Evolutionary conservation across 2,113 vertebrate genomes (phyloP), one percentile per base, ranked within the genome.

Genomic region (Eolophus roseicapilla): DNA sequence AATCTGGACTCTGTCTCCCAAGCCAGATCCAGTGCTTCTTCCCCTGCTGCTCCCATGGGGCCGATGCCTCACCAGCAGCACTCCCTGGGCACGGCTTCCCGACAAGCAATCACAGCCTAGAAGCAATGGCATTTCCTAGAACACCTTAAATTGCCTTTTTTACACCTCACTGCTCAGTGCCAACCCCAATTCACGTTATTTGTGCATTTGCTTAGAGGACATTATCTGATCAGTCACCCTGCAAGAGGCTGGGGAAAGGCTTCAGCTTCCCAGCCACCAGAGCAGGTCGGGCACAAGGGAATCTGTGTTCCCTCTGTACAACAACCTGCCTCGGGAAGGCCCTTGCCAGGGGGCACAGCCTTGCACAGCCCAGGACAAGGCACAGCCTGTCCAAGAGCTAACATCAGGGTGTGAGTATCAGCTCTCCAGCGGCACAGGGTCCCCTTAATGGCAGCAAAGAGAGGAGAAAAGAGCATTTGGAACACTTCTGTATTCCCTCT

Each of bases 101-200:
- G 9, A 94, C 90, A 86, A 94, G 96, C 92, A 75, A 28, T 97
- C 96, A 85, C 97, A 63, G 71, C 96, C 93, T 7, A 68, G 90
- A 59, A 43, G 91, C 93, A 93, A 96, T 94, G 95, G 95, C 96
- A 43, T 97, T 97, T 46, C 97, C 95, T 73, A 88, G 96, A 97
- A 98, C 97, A 97, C 97, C 98, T 98, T 97, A 97, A 98, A 98
- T 97, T 98, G 97, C 96, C 95, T 97, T 98, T 98, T 98, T 98
- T 97, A 98, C 97, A 98, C 98, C 97, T 98, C 96, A 57, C 97
- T 97, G 97, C 98, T 98, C 96, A 59, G 95, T 96, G 97, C 98
- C 98, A 98, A 97, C 95, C 97, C 97, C 97, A 97, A 97, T 98
- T 97, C 97, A 90, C 94, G 96, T 97, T 98, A 97, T 97, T 97